phyloP scores from a whole-genome alignment of 2,113 vertebrate genomes.

The Boulengeromyrus knoepffleri region DNA sequence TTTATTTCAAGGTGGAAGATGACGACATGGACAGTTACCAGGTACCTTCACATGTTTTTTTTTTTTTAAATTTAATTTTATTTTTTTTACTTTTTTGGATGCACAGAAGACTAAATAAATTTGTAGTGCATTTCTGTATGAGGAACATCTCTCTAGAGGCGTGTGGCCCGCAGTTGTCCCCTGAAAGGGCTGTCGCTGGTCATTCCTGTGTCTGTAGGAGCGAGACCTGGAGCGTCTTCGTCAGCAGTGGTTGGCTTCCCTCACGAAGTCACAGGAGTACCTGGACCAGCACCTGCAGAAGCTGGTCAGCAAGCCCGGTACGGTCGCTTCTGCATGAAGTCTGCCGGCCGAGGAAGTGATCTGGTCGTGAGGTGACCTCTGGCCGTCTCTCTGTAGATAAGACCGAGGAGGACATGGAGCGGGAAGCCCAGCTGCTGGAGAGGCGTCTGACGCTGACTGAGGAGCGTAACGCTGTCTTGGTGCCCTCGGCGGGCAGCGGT shows the following conservation, averaged over 20 bases:
- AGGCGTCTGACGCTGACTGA: conserved; percentile 89
- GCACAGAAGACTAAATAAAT: neutral
- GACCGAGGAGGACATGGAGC: conserved; percentile 84
- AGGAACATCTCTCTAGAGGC: neutral
- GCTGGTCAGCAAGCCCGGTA: conserved; percentile 68
- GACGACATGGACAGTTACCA: conserved; percentile 98
- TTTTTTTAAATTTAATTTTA: neutral
- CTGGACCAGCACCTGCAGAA: conserved; percentile 88
- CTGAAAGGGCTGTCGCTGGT: neutral
- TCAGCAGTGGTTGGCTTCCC: conserved; percentile 78
- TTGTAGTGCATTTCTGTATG: neutral
- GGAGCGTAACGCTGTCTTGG: conserved; percentile 91
- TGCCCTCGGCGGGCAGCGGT: conserved; percentile 92
- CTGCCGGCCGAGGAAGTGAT: neutral
- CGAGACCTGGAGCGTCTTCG: conserved; percentile 84
- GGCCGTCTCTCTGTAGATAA: conserved; percentile 66
- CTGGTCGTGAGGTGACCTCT: neutral
- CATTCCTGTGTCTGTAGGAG: conserved; percentile 57
- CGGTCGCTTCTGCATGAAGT: neutral
- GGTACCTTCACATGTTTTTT: conserved; percentile 54
- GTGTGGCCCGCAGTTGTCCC: neutral
- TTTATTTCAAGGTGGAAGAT: conserved; percentile 49
- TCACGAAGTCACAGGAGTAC: conserved; percentile 91
- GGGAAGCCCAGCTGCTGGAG: conserved; percentile 87
- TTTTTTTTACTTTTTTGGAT: neutral